Base-by-base conservation (phyloP, 2,113 vertebrate genomes). In the Halcyon malimbica region DNA sequence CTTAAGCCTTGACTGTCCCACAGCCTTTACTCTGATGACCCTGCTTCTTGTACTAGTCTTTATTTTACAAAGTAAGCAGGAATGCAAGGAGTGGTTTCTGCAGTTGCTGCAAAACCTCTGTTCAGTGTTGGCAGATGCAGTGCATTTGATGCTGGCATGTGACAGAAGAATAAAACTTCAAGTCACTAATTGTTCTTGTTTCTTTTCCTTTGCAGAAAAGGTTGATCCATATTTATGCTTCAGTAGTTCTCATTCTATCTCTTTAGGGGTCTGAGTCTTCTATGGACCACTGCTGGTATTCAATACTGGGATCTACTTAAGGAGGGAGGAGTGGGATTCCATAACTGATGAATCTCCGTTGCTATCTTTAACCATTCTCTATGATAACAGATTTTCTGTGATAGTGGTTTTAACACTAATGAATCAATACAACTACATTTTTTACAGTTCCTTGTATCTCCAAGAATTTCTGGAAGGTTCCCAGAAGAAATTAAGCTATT, bases 381-480 rank as follows among this genome's bases (percentile, higher is more conserved):
- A 5, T 17, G 6, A 18, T 2, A n/a, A 2, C 2, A 64, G 8
- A 15, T 54, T 69, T 87, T 82, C 20, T 64, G 0, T 29, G 5
- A 11, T 5, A 65, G 7, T 26, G 12, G 5, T 1, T 16, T 70
- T 75, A 54, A 39, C 6, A 60, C 2, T 67, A 24, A 37, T 24
- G 10, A 41, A 70, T 62, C 21, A 37, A 44, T 23, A 29, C 0
- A 89, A 7, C 6, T 42, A 10, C 7, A 23, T 3, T 3, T 69
- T 63, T 53, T 31, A 6, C 16, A 16, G 4, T 70, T 62, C 20
- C 11, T 78, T 0, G 0, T n/a, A 3, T 71, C 25, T 79, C 6
- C 84, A 56, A 79, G 5, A 41, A 59, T n/a, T 93, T 1, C 7
- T 35, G 18, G 26, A 67, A 24, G 8, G 2, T 35, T 60, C 4